Conservation (phyloP, 2,888 invertebrate species). For the Mesodorylaimus sp. region DNA sequence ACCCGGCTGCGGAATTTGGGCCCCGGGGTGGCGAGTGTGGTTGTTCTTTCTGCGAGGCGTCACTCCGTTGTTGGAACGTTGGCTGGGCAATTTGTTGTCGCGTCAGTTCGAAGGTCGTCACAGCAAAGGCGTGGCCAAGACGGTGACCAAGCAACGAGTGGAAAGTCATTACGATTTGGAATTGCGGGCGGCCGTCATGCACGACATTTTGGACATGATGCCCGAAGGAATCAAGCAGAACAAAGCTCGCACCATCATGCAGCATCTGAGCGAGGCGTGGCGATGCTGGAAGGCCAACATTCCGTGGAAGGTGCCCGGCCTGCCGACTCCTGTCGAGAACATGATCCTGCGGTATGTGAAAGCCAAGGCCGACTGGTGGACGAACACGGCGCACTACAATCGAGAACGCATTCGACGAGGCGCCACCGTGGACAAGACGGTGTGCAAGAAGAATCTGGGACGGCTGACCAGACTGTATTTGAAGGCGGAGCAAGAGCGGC, state of each 20-base stretch:
- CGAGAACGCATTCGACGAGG: constrained; percentile 91
- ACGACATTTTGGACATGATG: constrained; percentile 99
- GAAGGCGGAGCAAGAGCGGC: constrained; percentile 92
- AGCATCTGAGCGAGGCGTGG: constrained; percentile 98
- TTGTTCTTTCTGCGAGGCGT: constrained; percentile 98
- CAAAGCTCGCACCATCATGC: constrained; percentile 92
- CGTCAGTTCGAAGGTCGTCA: constrained; percentile 97
- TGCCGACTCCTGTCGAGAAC: constrained; percentile 97
- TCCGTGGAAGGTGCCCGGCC: constrained; percentile 97
- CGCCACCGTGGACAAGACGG: constrained; percentile 99
- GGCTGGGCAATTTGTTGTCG: constrained; percentile 95
- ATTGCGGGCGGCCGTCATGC: constrained; percentile 51
- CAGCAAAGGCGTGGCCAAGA: constrained; percentile 95
- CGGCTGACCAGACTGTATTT: constrained; percentile 86
- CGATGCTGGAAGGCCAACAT: constrained; percentile 99
- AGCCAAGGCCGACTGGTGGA: constrained; percentile 99
- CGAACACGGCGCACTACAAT: constrained; percentile 98
- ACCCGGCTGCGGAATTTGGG: constrained; percentile 95
- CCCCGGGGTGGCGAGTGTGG: constrained; percentile 98
- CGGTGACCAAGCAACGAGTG: constrained; percentile 96
- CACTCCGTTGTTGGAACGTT: constrained; percentile 85
- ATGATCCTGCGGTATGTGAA: constrained; percentile 99
- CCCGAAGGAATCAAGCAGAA: constrained; percentile 99
- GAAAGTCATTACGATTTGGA: constrained; percentile 99
- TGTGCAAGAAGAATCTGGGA: constrained; percentile 98